Base-by-base conservation (phyloP, 2,113 vertebrate species). In the Oxyura jamaicensis region DNA sequence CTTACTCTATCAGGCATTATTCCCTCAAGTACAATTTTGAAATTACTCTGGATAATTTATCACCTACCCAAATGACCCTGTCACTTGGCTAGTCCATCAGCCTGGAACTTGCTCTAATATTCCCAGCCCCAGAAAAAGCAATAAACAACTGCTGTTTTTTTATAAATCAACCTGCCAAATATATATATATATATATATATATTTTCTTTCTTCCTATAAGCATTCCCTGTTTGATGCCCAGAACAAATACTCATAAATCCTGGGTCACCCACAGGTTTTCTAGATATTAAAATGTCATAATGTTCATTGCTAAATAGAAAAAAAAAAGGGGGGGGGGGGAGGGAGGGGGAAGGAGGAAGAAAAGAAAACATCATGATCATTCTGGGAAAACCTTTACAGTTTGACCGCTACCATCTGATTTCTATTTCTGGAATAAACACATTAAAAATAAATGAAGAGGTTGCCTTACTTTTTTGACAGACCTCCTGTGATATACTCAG, bases 401-500 rank as follows among this genome's bases (percentile, higher is more conserved):
- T 71, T 85, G 35, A 91, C 28, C 5, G 53, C 41, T 83, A 83
- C 42, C 50, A 63, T 52, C 36, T 91, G 67, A 90, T 28, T 94
- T 94, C 66, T 95, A 84, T 89, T 93, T 95, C 68, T 91, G 52
- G 76, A 88, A 91, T 67, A 90, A 95, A 78, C 52, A 83, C 29
- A 86, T 92, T 78, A 91, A 94, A 92, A 95, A 92, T 91, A 93
- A 73, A 88, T 88, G 71, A 92, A 86, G 44, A 53, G 28, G 36
- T 39, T 88, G 46, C 56, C 73, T 88, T 88, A 56, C 33, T 76
- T 83, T 88, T 81, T 76, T 65, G 74, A 71, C n/a, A 66, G 65
- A 46, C 4, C 10, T 73, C 35, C 21, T 33, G 26, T 78, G 88
- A 94, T 87, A 75, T 46, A 96, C 77, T 72, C 65, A 90, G 21